Evolutionary conservation across 2,113 vertebrate genomes (phyloP).

Genomic region (Hemichromis elongatus): DNA sequence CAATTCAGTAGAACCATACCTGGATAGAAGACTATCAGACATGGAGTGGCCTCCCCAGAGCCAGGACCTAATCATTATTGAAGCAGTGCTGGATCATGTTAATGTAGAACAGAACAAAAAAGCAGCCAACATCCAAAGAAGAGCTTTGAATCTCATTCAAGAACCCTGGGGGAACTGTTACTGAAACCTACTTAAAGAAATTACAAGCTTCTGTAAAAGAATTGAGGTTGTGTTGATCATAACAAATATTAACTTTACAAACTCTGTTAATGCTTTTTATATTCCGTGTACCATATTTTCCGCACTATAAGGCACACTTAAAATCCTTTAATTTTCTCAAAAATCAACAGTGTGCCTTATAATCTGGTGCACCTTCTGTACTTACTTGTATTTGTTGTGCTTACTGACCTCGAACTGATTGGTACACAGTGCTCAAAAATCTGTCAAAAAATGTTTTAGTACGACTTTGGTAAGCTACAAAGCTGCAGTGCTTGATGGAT

Average conservation of each 20-base stretch:
- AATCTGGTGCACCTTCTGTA: too few relatives aligned
- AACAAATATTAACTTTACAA: neutral
- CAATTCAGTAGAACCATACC: neutral
- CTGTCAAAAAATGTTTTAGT: too few relatives aligned
- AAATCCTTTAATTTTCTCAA: too few relatives aligned
- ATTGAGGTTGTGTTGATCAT: too few relatives aligned
- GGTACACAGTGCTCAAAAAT: too few relatives aligned
- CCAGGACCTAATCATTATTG: neutral
- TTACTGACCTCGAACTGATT: too few relatives aligned
- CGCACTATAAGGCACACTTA: too few relatives aligned
- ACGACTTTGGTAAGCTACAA: too few relatives aligned
- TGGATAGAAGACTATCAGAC: neutral
- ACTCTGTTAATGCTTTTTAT: neutral
- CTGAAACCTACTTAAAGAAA: neutral
- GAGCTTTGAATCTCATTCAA: neutral
- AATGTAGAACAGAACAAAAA: neutral
- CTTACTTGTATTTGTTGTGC: too few relatives aligned
- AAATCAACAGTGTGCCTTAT: too few relatives aligned
- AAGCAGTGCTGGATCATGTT: neutral
- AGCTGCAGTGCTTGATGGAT: too few relatives aligned
- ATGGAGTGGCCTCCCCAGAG: neutral
- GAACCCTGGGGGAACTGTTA: accelerated
- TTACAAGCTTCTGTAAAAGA: neutral
- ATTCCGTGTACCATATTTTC: too few relatives aligned
- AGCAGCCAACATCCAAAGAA: neutral